Conservation (phyloP, 2,797 vertebrate genomes). For the Enteromius fasciolatus region DNA sequence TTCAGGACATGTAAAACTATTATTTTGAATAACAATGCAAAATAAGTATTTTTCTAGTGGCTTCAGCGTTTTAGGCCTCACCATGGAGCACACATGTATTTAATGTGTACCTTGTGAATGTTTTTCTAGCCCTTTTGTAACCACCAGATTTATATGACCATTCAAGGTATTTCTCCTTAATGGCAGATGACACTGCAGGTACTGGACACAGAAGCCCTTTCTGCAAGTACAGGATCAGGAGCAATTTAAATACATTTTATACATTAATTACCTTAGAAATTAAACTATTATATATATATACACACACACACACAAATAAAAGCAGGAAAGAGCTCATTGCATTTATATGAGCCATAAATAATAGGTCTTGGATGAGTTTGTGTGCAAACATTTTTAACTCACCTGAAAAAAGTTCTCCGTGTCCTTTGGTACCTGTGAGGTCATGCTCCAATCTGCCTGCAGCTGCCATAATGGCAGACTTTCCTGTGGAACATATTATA, state of each 20-base stretch:
- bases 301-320: too few relatives aligned
- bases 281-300: neutral
- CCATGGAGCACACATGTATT: neutral
- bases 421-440: conserved; percentile 73
- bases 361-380: neutral
- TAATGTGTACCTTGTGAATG: conserved; percentile 82
- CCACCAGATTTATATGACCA: conserved; percentile 87
- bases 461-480: conserved; percentile 86
- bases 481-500: conserved; percentile 73
- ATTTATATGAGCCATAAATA: neutral
- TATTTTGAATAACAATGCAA: neutral
- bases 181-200: conserved; percentile 76
- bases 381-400: conserved; percentile 5
- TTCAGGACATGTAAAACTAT: neutral
- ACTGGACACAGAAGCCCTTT: conserved; percentile 79
- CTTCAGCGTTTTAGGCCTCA: neutral
- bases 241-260: neutral
- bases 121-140: conserved; percentile 86
- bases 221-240: conserved; percentile 68
- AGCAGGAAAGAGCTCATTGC: neutral
- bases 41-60: neutral
- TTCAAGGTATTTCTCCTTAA: conserved; percentile 90
- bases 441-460: conserved; percentile 86
- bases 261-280: neutral
- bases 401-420: conserved; percentile 90